Evolutionary conservation across 2,888 invertebrate genomes (phyloP), one percentile per base, ranked within the genome.

Genomic region (Bellardia pandia): DNA sequence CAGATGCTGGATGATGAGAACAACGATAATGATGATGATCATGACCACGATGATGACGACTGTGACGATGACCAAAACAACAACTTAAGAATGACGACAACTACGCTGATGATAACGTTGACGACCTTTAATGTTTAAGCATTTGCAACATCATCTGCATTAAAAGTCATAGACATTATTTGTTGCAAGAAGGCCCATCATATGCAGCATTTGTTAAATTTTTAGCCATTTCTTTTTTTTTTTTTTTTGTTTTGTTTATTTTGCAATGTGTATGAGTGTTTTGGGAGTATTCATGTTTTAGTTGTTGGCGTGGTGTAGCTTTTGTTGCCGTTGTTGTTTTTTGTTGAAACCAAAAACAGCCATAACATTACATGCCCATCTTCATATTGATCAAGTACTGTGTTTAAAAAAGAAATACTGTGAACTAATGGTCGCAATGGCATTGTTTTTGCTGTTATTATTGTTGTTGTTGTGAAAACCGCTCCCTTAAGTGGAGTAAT

Each of bases 401-500:
- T 60, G 51, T 60, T 72, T 62, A 64, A 71, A 42, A 60, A 51
- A 72, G 69, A 42, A 74, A 68, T 33, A 85, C 60, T 42, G 56
- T 64, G 77, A 77, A 77, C 77, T 83, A 71, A 77, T 83, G 77
- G 83, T 71, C 77, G 64, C 76, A 42, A 13, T 69, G 69, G 76
- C 56, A 82, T 69, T 76, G 42, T 62, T 58, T 82, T 82, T 72
- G 9, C 69, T 75, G 6, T 37, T 37, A 37, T 37, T 37, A 37
- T 37, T 37, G 23, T 78, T 78, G 45, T 77, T 72, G 60, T 51
- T 62, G 33, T 8, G 51, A 77, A 74, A 87, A 87, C 86, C 86
- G 86, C 86, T 87, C 86, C 86, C 85, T 87, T 87, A 85, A 81
- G 86, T 87, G 74, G 85, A 87, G 85, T 87, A 87, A 87, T 87